Evolutionary conservation across 1,140 invertebrate species (phyloP), one percentile per base, ranked within the genome.

Genomic region (Adelges cooleyi): DNA sequence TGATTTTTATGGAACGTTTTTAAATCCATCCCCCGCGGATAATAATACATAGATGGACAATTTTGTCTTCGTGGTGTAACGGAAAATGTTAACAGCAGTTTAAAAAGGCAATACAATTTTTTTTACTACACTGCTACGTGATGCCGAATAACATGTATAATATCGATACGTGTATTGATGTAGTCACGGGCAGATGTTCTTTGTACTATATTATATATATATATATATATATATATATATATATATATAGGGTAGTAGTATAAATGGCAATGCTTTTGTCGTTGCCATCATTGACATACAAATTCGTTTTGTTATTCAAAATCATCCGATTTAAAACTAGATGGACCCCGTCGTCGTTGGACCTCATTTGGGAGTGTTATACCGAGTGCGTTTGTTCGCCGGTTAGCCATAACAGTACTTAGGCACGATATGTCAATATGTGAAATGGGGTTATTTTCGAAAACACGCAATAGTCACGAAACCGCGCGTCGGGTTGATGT

Each of bases 281-380:
- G 38, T 59, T 54, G 36, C 52, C 52, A 40, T 59, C 29, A 33
- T 33, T 40, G 17, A 27, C 38, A 40, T 40, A 42, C 54, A 59
- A 59, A 56, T 40, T 59, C 38, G 54, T 56, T 56, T 56, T 56
- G 53, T 59, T 59, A 42, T 59, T 59, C 54, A 25, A 42, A 59
- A 44, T 38, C 38, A 10, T 44, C 36, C 53, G 51, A 53, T 9
- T 33, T 33, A 11, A 33, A 33, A 33, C 11, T 33, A 33, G 29
- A 6, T 33, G 29, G 29, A 11, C 29, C 29, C 29, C 29, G 11
- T 33, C 29, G 29, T 33, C 29, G 11, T 33, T 6, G 11, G n/a
- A n/a, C n/a, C n/a, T n/a, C n/a, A 33, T 33, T 33, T 33, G 29
- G 11, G 5, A 33, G 29, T 33, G 11, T 33, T 11, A 11, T 33